These are phyloP conservation scores for Cromileptes altivelis DNA, from an alignment of 2,113 vertebrate genomes.

Conservation along the genomic window DNA sequence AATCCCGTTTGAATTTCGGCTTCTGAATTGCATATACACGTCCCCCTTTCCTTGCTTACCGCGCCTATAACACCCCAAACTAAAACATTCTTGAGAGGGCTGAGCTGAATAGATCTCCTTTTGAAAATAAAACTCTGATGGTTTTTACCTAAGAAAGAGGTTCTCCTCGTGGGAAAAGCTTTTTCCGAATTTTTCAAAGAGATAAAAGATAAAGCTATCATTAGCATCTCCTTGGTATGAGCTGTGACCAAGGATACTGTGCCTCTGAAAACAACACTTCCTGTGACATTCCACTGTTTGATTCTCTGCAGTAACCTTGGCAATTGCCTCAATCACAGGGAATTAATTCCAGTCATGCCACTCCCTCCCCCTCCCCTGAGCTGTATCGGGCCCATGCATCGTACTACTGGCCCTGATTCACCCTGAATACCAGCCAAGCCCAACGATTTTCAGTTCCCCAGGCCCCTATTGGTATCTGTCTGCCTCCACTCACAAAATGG, in stretches of 20 bases:
- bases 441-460: conserved; percentile 78
- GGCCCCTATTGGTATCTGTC: conserved; percentile 75
- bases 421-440: conserved; percentile 81
- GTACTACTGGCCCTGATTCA: conserved; percentile 76
- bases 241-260: conserved; percentile 72
- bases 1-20: not conserved
- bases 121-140: conserved; percentile 57
- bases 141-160: conserved; percentile 44
- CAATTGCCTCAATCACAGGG: conserved; percentile 81
- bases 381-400: conserved; percentile 71
- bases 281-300: conserved; percentile 80
- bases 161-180: conserved; percentile 49
- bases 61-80: conserved; percentile 11
- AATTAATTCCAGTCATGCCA: conserved; percentile 86
- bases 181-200: conserved; percentile 52
- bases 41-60: not conserved
- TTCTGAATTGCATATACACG: not conserved
- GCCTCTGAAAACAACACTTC: conserved; percentile 76
- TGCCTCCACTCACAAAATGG: conserved; percentile 71
- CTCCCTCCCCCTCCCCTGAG: conserved; percentile 47
- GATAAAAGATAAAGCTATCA: conserved; percentile 61
- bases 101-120: conserved; percentile 36
- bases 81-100: conserved; percentile 21
- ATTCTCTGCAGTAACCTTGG: conserved; percentile 85
- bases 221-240: conserved; percentile 77